Conservation (phyloP, 1,140 invertebrate species). For the Sarcophaga bullata region DNA sequence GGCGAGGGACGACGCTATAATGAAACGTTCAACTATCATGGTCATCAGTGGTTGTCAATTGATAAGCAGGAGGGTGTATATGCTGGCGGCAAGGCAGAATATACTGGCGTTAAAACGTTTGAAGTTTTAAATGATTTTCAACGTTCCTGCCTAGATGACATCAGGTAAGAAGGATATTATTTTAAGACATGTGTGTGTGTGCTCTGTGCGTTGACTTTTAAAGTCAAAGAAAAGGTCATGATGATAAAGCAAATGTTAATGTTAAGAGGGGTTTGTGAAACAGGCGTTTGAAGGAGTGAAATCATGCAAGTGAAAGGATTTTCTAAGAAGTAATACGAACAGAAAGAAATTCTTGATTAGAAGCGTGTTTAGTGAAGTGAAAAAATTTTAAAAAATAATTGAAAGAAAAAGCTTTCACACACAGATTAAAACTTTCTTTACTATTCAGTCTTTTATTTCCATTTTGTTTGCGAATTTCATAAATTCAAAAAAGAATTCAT, state of each 20-base stretch:
- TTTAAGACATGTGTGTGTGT: neutral
- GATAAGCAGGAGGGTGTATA: conserved; percentile 76
- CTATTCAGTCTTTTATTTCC: no score
- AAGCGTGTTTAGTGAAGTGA: no score
- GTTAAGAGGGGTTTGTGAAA: neutral
- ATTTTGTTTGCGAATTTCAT: no score
- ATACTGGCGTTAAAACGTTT: conserved; percentile 72
- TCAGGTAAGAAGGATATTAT: conserved; percentile 54
- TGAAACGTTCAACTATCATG: conserved; percentile 72
- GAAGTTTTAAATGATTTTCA: conserved; percentile 74
- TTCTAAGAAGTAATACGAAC: no score
- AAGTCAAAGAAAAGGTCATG: neutral
- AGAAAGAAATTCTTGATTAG: no score
- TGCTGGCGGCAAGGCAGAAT: conserved; percentile 75
- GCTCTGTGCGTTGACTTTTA: neutral
- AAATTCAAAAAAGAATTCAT: no score
- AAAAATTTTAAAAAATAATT: no score
- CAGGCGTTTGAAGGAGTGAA: neutral
- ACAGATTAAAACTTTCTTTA: no score
- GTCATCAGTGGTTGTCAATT: conserved; percentile 73
- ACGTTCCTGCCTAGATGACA: conserved; percentile 67
- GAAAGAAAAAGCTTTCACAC: no score
- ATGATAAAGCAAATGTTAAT: neutral
- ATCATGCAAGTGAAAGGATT: neutral
- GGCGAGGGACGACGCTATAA: conserved; percentile 78